Conservation (phyloP, 2,888 invertebrate species). For the Acanthococcus lagerstroemiae region DNA sequence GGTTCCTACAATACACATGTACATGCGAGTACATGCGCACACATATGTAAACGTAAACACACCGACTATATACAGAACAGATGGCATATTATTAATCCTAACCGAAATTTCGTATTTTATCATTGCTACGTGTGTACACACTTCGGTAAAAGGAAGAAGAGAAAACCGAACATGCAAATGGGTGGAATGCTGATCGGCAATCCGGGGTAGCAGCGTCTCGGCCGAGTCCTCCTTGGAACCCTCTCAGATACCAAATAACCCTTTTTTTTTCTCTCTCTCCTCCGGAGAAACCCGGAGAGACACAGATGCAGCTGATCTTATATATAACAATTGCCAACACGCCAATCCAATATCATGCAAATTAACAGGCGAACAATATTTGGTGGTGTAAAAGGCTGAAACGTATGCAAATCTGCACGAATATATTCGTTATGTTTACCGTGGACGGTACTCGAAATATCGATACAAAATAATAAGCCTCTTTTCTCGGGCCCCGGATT, state of each 20-base stretch:
- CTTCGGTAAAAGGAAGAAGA: constrained; percentile 11
- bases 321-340: constrained; percentile 28
- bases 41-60: neutral
- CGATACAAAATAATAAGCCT: constrained; percentile 31
- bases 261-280: constrained; percentile 3
- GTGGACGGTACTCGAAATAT: constrained; percentile 30
- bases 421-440: constrained; percentile 28
- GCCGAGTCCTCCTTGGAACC: constrained; percentile 7
- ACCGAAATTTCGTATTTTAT: constrained; percentile 30
- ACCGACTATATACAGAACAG: constrained; percentile 3
- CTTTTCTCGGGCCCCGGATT: neutral
- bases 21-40: neutral
- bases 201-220: constrained; percentile 6
- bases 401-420: constrained; percentile 28
- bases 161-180: constrained; percentile 29
- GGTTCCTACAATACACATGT: too few relatives aligned
- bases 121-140: too few relatives aligned
- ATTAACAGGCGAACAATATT: constrained; percentile 24
- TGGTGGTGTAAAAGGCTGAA: constrained; percentile 16
- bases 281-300: constrained; percentile 1
- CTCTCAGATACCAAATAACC: constrained; percentile 11
- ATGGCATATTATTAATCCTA: constrained; percentile 23
- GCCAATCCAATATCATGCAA: constrained; percentile 30
- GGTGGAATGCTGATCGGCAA: constrained; percentile 27
- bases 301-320: constrained; percentile 30